These are phyloP conservation scores for Bibio marci DNA, from an alignment of 2,888 invertebrate genomes.

Conservation along the genomic window DNA sequence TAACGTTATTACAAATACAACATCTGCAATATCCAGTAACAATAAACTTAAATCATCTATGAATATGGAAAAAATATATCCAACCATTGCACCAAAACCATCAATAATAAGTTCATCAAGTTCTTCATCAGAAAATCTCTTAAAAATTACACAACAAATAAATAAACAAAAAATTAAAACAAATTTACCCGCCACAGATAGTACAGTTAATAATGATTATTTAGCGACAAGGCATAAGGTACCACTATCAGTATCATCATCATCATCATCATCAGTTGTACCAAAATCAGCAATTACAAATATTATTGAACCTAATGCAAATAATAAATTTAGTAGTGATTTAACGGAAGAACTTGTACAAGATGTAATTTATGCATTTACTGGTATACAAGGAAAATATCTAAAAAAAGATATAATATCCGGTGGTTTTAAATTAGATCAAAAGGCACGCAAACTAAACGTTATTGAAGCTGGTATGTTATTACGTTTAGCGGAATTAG, in stretches of 20 bases:
- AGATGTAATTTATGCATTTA: slow-evolving; percentile 70
- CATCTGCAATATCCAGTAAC: too few species aligned
- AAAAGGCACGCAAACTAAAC: slow-evolving; percentile 31
- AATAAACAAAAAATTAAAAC: background rate
- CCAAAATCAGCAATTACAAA: background rate
- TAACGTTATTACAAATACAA: too few species aligned
- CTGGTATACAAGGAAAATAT: slow-evolving; percentile 71
- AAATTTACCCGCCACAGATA: background rate
- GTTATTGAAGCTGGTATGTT: slow-evolving; percentile 45
- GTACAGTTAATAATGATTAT: background rate
- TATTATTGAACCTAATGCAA: background rate
- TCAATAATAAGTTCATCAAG: background rate
- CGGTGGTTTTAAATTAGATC: slow-evolving; percentile 43
- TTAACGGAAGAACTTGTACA: slow-evolving; percentile 37
- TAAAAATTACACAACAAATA: background rate
- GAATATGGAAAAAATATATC: too few species aligned
- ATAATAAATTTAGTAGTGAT: slow-evolving; percentile 6
- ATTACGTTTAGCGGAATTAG: slow-evolving; percentile 65
- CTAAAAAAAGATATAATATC: slow-evolving; percentile 44
- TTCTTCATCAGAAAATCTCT: slow-evolving; percentile 1
- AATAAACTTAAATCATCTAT: too few species aligned
- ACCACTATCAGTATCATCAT: background rate
- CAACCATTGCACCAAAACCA: too few species aligned
- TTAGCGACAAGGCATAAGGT: background rate
- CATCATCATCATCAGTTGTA: background rate